A percentile compares a stretch with the other conserved stretches of the same genome.
Evolutionary conservation across 2,888 invertebrate species (phyloP).

Genomic region (Panzeria rudis): DNA sequence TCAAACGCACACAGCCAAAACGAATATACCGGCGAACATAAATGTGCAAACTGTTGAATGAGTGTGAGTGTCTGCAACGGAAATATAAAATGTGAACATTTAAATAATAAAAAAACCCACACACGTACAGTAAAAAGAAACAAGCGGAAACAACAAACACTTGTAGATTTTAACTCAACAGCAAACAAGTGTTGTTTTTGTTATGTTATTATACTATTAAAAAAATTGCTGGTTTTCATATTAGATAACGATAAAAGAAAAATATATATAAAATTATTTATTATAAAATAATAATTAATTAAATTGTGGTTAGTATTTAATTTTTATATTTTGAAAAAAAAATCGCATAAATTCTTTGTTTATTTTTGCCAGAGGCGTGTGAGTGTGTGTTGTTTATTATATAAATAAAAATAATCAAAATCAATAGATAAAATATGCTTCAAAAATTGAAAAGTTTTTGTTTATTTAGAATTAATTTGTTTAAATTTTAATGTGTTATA

Average conservation of each 20-base stretch:
- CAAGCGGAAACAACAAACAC: conserved; percentile 60
- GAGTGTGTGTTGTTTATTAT: conserved; percentile 5
- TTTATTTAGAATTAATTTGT: conserved; percentile 15
- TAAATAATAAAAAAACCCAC: conserved; percentile 6
- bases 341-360: not conserved
- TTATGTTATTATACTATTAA: not conserved
- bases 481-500: conserved; percentile 24
- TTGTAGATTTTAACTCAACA: conserved; percentile 63
- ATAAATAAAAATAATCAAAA: not conserved
- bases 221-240: not conserved
- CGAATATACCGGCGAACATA: not conserved
- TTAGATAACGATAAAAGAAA: conserved; percentile 7
- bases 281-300: not conserved
- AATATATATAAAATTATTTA: not conserved
- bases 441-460: not conserved
- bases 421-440: not conserved
- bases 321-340: not conserved
- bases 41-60: conserved; percentile 4
- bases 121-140: not conserved
- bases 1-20: not conserved
- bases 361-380: not conserved
- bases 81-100: conserved; percentile 47
- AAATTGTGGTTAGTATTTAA: conserved; percentile 56
- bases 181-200: conserved; percentile 46
- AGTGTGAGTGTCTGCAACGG: conserved; percentile 22